These are phyloP conservation scores for Lytechinus variegatus DNA, from an alignment of 35 echinoderm and acorn worm genomes.

Conservation along the genomic window DNA sequence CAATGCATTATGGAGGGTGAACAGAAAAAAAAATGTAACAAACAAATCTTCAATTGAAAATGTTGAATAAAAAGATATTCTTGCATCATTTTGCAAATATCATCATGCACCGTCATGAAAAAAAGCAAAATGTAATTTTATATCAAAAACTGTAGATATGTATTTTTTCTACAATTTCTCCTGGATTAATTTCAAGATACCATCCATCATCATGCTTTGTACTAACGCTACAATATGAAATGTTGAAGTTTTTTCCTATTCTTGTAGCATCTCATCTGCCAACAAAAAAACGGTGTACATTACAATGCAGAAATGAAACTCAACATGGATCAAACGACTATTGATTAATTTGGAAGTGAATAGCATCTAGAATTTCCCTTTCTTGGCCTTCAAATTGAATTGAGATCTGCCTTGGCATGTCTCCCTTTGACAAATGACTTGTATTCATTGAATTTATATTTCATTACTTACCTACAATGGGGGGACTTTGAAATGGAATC, in stretches of 20 bases:
- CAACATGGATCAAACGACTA: neutral
- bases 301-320: neutral
- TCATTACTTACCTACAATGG: neutral
- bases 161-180: too few relatives aligned
- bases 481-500: neutral
- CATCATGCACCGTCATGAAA: too few relatives aligned
- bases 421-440: neutral
- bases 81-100: too few relatives aligned
- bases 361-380: neutral
- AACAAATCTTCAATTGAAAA: too few relatives aligned
- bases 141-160: too few relatives aligned
- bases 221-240: neutral
- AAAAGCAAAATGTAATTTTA: too few relatives aligned
- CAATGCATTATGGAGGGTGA: too few relatives aligned
- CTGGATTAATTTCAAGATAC: too few relatives aligned
- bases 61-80: too few relatives aligned
- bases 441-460: neutral
- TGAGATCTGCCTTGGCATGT: neutral
- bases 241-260: neutral
- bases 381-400: conserved; percentile 1
- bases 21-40: too few relatives aligned
- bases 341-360: neutral
- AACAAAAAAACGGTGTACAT: neutral
- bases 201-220: neutral
- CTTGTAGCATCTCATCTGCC: neutral